A percentile compares a stretch with the other conserved stretches of the same genome.
These are phyloP conservation scores for Pelvicachromis taeniatus DNA, from an alignment of 2,113 vertebrate species.

Conservation along the genomic window DNA sequence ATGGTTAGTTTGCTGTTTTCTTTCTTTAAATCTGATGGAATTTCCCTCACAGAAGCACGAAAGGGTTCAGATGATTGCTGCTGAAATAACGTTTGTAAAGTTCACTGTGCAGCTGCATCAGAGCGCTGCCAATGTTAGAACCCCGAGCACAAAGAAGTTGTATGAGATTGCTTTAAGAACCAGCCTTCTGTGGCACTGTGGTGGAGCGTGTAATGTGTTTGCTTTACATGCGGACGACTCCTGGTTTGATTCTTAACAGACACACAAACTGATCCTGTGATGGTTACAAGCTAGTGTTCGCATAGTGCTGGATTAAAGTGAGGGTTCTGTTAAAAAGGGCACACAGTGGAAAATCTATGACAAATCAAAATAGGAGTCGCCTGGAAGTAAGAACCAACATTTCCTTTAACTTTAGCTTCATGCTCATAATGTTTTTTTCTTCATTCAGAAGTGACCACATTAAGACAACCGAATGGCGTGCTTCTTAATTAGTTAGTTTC, in stretches of 20 bases:
- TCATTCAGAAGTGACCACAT: background rate
- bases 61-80: background rate
- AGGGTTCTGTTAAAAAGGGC: background rate
- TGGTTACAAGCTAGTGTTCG: accelerated
- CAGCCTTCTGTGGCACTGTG: background rate
- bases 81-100: background rate
- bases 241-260: background rate
- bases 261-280: background rate
- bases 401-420: background rate
- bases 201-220: background rate
- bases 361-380: background rate
- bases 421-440: background rate
- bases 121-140: background rate
- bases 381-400: background rate
- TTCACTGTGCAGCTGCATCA: background rate
- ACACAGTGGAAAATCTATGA: background rate
- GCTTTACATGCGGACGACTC: background rate
- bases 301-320: background rate
- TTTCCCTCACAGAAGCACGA: background rate
- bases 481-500: background rate
- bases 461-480: background rate
- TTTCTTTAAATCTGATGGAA: background rate
- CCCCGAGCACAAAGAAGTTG: background rate
- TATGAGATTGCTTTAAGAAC: background rate
- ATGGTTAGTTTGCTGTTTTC: background rate